A percentile compares a stretch with the other conserved stretches of the same genome.
phyloP scores from a whole-genome alignment of 2,797 vertebrate species.

The Masticophis lateralis region DNA sequence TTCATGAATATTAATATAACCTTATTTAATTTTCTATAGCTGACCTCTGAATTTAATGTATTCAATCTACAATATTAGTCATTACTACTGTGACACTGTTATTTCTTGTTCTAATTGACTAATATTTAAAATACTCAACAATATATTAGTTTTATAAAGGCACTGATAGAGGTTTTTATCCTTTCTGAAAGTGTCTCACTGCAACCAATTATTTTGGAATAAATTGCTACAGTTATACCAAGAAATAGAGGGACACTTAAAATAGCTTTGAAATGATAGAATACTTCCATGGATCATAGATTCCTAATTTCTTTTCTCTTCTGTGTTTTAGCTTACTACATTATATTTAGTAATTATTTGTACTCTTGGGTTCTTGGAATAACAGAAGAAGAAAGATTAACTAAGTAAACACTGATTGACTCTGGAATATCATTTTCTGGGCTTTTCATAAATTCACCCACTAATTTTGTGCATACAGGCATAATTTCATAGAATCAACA shows the following conservation, averaged over 20 bases:
- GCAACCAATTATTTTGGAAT: slow-evolving; percentile 26
- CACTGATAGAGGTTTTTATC: neutral
- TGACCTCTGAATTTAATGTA: slow-evolving; percentile 41
- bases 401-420: neutral
- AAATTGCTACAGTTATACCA: slow-evolving; percentile 22
- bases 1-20: slow-evolving; percentile 31
- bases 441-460: neutral
- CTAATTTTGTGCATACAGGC: neutral
- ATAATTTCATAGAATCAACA: neutral
- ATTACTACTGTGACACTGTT: neutral
- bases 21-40: slow-evolving; percentile 35
- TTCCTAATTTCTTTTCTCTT: slow-evolving; percentile 28
- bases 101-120: slow-evolving; percentile 32
- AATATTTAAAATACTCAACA: slow-evolving; percentile 11
- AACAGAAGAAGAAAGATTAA: neutral
- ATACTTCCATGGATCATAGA: neutral
- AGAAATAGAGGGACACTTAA: slow-evolving; percentile 18
- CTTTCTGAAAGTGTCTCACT: slow-evolving; percentile 26
- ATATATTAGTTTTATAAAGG: neutral
- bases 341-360: slow-evolving; percentile 9
- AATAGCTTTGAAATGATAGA: slow-evolving; percentile 10
- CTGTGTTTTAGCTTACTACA: neutral
- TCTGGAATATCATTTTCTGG: neutral
- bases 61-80: slow-evolving; percentile 31
- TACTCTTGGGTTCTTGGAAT: neutral